Percentiles rank a stretch among this genome's conserved stretches.
phyloP scores from a whole-genome alignment of 2,113 vertebrate genomes.

The Sporophila hypoxantha region DNA sequence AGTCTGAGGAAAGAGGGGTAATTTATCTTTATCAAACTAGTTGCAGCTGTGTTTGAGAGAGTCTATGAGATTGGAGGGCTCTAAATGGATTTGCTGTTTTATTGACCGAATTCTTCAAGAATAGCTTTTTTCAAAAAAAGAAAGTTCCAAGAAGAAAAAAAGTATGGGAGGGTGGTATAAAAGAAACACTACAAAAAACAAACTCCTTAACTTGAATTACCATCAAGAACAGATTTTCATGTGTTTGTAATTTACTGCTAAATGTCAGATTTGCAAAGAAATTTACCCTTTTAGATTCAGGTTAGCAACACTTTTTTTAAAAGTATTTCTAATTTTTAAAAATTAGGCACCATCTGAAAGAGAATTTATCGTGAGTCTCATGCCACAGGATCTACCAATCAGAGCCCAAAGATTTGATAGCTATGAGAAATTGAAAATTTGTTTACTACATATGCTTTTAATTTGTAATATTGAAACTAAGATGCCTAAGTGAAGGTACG shows the following conservation, averaged over 20 bases:
- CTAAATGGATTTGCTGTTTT: constrained; percentile 1
- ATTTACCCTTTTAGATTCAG: not conserved
- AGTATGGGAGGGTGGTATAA: accelerated
- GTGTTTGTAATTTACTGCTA: not conserved
- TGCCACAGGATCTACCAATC: not conserved
- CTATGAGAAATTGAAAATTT: not conserved
- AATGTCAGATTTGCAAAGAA: not conserved
- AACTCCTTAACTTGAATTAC: not conserved
- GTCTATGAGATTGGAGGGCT: not conserved
- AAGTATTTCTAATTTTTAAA: not conserved
- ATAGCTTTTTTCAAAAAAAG: not conserved
- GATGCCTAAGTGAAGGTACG: not conserved
- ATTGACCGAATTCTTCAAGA: not conserved
- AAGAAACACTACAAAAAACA: not conserved
- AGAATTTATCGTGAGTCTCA: not conserved
- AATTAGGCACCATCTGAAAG: not conserved
- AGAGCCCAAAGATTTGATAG: not conserved
- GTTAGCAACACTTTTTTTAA: not conserved
- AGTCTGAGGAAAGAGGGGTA: not conserved
- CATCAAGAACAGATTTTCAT: not conserved
- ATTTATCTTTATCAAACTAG: constrained; percentile 49
- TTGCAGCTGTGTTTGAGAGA: constrained; percentile 4
- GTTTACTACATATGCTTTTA: not conserved
- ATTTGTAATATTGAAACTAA: not conserved
- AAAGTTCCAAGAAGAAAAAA: too few species aligned